A percentile compares a stretch with the other conserved stretches of the same genome.
Conservation (phyloP, 2,797 vertebrate species). For the Fratercula arctica region DNA sequence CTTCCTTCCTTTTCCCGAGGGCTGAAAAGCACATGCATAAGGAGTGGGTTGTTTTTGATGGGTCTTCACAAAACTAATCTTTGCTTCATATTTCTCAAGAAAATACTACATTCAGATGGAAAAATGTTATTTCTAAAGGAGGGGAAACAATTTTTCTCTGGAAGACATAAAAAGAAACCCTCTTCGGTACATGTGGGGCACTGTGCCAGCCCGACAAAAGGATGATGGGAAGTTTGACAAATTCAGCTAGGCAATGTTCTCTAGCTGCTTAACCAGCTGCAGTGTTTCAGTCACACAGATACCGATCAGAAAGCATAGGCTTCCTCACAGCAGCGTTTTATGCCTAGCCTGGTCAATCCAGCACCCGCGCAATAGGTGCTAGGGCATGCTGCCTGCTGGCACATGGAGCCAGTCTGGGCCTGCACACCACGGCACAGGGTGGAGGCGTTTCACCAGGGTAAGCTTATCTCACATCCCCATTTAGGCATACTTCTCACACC, state of each 20-base stretch:
- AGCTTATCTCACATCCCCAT: conserved; percentile 36
- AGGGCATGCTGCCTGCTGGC: not conserved
- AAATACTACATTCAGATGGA: not conserved
- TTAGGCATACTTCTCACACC: not conserved
- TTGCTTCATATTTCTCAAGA: not conserved
- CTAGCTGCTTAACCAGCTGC: not conserved
- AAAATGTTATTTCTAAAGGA: not conserved
- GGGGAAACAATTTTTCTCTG: not conserved
- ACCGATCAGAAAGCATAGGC: not conserved
- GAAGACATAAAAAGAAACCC: not conserved
- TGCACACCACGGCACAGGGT: not conserved
- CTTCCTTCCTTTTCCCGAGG: not conserved
- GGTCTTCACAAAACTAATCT: not conserved
- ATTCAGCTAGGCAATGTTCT: not conserved
- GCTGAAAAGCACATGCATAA: not conserved
- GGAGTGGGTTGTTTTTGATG: not conserved
- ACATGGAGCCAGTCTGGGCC: not conserved
- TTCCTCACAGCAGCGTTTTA: not conserved
- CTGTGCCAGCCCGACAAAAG: not conserved
- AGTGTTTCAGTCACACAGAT: not conserved
- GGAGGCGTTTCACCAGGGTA: not conserved
- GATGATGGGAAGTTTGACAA: not conserved
- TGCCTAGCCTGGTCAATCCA: not conserved
- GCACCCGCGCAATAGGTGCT: not conserved
- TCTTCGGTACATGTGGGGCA: not conserved